phyloP scores from a whole-genome alignment of 2,113 vertebrate genomes.

The Myotis yumanensis region DNA sequence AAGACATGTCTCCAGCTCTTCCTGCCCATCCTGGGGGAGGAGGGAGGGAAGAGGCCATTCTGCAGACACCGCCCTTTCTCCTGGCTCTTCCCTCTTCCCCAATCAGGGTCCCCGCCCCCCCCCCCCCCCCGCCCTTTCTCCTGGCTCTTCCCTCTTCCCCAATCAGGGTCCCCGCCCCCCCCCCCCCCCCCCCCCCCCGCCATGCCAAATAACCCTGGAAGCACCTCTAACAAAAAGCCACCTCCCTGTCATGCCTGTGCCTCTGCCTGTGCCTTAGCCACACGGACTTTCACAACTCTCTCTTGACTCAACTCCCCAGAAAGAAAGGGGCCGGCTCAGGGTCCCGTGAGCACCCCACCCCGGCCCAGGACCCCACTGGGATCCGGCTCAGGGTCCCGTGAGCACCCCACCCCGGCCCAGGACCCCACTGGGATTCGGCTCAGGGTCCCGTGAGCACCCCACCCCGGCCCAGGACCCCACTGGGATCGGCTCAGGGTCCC shows the following conservation, averaged over 20 bases:
- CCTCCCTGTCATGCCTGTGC: not conserved
- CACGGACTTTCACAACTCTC: not conserved
- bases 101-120: too few relatives aligned
- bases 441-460: not conserved
- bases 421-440: not conserved
- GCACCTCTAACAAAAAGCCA: conserved; percentile 40
- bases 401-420: not conserved
- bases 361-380: not conserved
- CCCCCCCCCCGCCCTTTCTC: too few relatives aligned
- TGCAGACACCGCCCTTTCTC: too few relatives aligned
- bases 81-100: not conserved
- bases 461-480: not conserved
- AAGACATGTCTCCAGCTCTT: too few relatives aligned
- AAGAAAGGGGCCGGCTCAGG: not conserved
- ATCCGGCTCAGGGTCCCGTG: not conserved
- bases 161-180: too few relatives aligned
- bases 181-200: too few relatives aligned
- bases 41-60: not conserved
- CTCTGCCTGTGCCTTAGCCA: not conserved
- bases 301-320: not conserved
- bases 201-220: not conserved
- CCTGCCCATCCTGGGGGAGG: too few relatives aligned
- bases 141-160: not conserved
- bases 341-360: not conserved
- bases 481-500: not conserved